Base-by-base conservation (phyloP, 2,888 invertebrate genomes). In the Caenorhabditis sulstoni region DNA sequence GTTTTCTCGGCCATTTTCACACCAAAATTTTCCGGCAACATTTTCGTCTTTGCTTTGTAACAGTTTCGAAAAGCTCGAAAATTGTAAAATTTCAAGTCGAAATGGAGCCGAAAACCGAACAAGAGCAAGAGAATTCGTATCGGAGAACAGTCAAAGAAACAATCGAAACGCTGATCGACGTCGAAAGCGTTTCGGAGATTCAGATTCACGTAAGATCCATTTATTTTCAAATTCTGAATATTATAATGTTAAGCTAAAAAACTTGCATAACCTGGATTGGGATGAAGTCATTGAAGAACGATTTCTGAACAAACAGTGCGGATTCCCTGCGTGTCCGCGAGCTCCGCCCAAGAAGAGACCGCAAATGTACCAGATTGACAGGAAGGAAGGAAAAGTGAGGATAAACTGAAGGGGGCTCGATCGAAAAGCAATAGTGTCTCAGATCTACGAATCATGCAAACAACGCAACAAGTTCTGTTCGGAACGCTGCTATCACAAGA, bases 291-390 rank as follows among this genome's bases (percentile, higher is more conserved):
- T 80, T 37, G 83, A 83, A 23, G 83, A 83, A 44, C 61, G 83
- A 4, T 80, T 47, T 29, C 61, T 83, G 7, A 81, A 57, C 37
- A 75, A 81, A 11, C 45, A 50, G 9, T 83, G 83, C 35, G 83
- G 83, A 8, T 68, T 80, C 37, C 81, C 83, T 18, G 41, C 76
- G 8, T 83, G 83, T 22, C 35, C 64, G 4, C 64, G 57, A 5
- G 3, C 22, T 4, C 59, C 67, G 5, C 61, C 64, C 14, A 77
- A 70, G 8, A 75, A 45, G 12, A 49, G 58, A 5, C 39, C 23
- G n/a, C 85, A 83, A 50, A 76, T 70, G 64, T 87, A 75, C 65
- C 81, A 84, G 29, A 82, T 87, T 47, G 86, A 87, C 65, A 64
- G 81, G 23, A 81, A 81, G 41, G 76, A 70, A 45, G 82, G 81